Conservation (phyloP, 1,140 invertebrate species). For the Amphibalanus amphitrite region DNA sequence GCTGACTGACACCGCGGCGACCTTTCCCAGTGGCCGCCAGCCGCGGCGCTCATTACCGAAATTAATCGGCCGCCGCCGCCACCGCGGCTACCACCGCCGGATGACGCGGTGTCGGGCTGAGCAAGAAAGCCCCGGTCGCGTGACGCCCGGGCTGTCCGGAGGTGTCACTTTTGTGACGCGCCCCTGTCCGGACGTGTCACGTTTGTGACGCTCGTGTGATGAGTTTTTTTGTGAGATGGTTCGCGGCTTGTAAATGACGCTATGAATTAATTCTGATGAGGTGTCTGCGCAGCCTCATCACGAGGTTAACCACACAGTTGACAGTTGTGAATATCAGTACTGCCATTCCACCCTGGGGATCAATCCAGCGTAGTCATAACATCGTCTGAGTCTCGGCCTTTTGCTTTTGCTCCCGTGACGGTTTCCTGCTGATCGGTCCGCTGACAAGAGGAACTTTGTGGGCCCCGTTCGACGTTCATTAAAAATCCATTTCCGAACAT, state of each 20-base stretch:
- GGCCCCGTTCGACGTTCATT: not conserved
- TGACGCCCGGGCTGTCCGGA: not conserved
- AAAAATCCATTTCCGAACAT: slow-evolving; percentile 2
- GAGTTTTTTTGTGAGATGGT: too few relatives aligned
- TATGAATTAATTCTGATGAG: too few relatives aligned
- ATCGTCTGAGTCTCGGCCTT: not conserved
- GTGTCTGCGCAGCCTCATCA: too few relatives aligned
- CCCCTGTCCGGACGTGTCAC: too few relatives aligned
- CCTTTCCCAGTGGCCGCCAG: not conserved
- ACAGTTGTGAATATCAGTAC: too few relatives aligned
- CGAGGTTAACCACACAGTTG: too few relatives aligned
- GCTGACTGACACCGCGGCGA: not conserved
- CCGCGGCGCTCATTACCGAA: not conserved
- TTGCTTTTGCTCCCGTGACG: not conserved
- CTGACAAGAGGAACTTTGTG: not conserved
- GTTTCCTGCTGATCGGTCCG: not conserved
- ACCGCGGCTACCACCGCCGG: not conserved
- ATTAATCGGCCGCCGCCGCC: not conserved
- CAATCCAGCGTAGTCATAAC: not conserved
- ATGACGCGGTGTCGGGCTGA: too few relatives aligned
- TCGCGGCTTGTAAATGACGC: too few relatives aligned
- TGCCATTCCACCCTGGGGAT: too few relatives aligned
- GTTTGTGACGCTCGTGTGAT: too few relatives aligned
- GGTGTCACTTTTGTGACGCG: too few relatives aligned
- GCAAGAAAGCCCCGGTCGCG: not conserved